Evolutionary conservation across 2,888 invertebrate genomes (phyloP).

Genomic region (Allacma fusca): DNA sequence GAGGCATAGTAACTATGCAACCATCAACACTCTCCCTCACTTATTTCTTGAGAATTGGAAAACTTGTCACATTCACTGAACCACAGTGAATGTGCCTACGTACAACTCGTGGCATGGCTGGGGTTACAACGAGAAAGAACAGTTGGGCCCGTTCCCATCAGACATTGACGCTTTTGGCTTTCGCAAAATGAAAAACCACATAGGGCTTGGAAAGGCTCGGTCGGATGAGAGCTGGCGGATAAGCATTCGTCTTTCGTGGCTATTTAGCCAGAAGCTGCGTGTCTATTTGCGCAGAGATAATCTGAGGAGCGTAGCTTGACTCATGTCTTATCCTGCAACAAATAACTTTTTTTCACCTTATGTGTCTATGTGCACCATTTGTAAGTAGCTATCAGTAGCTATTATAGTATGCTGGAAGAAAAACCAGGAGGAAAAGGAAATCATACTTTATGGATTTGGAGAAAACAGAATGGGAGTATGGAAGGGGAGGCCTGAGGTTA

Average conservation of each 20-base stretch:
- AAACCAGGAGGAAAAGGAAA: background rate
- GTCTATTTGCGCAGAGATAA: background rate
- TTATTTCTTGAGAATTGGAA: background rate
- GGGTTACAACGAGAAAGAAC: background rate
- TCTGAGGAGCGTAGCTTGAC: background rate
- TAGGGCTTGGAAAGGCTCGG: background rate
- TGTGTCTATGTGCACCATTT: background rate
- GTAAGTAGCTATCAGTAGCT: background rate
- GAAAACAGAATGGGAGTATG: background rate
- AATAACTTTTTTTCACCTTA: slow-evolving; percentile 2
- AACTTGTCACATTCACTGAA: background rate
- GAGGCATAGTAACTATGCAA: too few relatives aligned
- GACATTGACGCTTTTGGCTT: background rate
- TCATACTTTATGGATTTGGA: background rate
- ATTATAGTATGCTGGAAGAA: background rate
- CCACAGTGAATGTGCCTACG: background rate
- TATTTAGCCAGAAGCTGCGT: slow-evolving; percentile 10
- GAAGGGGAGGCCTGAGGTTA: background rate
- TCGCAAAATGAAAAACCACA: background rate
- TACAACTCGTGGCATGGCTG: background rate
- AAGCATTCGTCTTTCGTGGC: background rate
- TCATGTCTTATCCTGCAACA: background rate
- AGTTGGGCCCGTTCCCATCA: background rate
- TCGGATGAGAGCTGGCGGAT: background rate
- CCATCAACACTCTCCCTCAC: too few relatives aligned